Evolutionary conservation across 1,140 invertebrate genomes (phyloP).

Genomic region (Brachionus plicatilis): DNA sequence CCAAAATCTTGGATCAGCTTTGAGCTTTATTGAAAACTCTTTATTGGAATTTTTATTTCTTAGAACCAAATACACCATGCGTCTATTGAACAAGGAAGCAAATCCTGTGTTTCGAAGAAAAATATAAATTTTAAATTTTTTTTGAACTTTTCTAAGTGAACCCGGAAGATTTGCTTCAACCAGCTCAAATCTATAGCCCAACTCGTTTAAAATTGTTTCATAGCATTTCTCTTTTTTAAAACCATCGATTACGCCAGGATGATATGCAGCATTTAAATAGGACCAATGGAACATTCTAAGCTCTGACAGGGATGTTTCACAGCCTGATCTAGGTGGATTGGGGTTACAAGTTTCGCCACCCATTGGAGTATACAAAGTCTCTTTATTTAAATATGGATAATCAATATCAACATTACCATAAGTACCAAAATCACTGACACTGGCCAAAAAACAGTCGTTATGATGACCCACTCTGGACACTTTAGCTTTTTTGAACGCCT

Average conservation of each 20-base stretch:
- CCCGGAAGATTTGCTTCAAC: neutral
- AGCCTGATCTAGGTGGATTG: neutral
- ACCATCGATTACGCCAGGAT: neutral
- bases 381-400: slow-evolving; percentile 41
- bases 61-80: neutral
- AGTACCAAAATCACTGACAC: slow-evolving; percentile 42
- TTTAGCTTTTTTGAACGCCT: neutral
- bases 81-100: neutral
- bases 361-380: slow-evolving; percentile 41
- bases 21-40: neutral
- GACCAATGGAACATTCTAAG: slow-evolving; percentile 17
- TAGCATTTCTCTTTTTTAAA: neutral
- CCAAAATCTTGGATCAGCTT: slow-evolving; percentile 2
- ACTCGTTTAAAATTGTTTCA: neutral
- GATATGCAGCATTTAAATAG: neutral
- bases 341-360: slow-evolving; percentile 42
- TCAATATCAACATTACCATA: slow-evolving; percentile 42
- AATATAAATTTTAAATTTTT: neutral
- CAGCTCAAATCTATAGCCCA: slow-evolving; percentile 5
- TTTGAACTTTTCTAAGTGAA: neutral
- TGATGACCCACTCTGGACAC: slow-evolving; percentile 41
- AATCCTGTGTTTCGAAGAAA: neutral
- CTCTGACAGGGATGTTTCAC: neutral
- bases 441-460: slow-evolving; percentile 44
- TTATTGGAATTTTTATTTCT: neutral